Evolutionary conservation across 2,113 vertebrate species (phyloP).

Genomic region (Leptodactylus fuscus): DNA sequence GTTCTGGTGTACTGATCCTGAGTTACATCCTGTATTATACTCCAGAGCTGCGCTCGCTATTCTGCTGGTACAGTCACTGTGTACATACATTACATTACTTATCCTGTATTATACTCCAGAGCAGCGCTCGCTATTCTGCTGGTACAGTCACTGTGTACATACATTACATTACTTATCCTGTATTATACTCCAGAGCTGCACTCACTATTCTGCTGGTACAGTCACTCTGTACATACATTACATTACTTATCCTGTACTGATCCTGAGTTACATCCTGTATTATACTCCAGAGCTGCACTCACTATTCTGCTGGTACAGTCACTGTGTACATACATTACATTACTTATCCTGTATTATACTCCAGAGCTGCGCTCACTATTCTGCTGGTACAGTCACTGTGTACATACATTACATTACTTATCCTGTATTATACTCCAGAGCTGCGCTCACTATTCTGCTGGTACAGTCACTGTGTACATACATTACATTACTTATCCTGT

Average conservation of each 20-base stretch:
- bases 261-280: no score
- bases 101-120: background rate
- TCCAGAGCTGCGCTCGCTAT: background rate
- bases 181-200: no score
- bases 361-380: background rate
- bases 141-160: background rate
- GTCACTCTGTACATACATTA: no score
- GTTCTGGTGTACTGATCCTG: slow-evolving; percentile 10
- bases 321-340: no score
- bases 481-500: no score
- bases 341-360: background rate
- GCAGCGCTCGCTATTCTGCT: background rate
- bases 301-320: no score
- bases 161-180: background rate
- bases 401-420: background rate
- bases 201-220: no score
- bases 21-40: background rate
- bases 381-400: background rate
- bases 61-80: background rate
- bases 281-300: no score
- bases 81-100: background rate
- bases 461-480: no score
- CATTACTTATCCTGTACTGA: no score
- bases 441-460: no score
- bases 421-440: no score